Percentiles rank a stretch among this genome's conserved stretches.
phyloP scores from a whole-genome alignment of 1,140 invertebrate species.

The Eumeta japonica region DNA sequence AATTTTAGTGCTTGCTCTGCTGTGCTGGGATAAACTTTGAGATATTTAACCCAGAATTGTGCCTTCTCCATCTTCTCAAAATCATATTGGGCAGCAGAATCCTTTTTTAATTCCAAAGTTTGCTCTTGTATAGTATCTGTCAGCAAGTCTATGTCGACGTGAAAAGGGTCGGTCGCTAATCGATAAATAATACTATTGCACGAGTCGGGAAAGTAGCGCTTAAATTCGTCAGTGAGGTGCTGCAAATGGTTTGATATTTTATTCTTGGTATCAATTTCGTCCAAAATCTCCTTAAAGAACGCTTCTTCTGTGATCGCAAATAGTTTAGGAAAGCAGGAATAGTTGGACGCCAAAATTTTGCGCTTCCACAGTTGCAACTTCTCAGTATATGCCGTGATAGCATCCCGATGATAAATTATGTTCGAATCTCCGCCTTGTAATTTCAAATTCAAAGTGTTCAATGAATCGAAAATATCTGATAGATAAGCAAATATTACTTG shows the following conservation, averaged over 20 bases:
- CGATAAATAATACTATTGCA: no score
- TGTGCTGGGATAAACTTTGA: slow-evolving; percentile 7
- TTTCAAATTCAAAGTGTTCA: slow-evolving; percentile 11
- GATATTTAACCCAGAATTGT: slow-evolving; percentile 5
- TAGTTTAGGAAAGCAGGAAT: slow-evolving; percentile 6
- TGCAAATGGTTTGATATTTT: no score
- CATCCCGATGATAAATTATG: slow-evolving; percentile 6
- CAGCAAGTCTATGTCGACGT: slow-evolving; percentile 6
- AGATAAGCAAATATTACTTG: no score
- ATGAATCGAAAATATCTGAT: slow-evolving; percentile 9
- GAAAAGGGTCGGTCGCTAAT: slow-evolving; percentile 7
- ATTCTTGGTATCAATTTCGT: no score
- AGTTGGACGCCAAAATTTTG: no score
- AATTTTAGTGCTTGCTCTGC: slow-evolving; percentile 7
- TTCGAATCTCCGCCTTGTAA: no score
- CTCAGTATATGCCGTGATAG: slow-evolving; percentile 4
- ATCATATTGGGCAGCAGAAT: no score
- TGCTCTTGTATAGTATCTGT: slow-evolving; percentile 5
- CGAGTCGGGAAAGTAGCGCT: slow-evolving; percentile 4
- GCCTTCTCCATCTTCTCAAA: no score
- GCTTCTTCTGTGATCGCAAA: no score
- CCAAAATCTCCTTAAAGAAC: no score
- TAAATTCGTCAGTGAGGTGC: slow-evolving; percentile 3
- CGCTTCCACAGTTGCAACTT: slow-evolving; percentile 5
- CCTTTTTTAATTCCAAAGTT: slow-evolving; percentile 6